Conservation (phyloP, 2,797 vertebrate genomes). For the Pteronotus mesoamericanus region DNA sequence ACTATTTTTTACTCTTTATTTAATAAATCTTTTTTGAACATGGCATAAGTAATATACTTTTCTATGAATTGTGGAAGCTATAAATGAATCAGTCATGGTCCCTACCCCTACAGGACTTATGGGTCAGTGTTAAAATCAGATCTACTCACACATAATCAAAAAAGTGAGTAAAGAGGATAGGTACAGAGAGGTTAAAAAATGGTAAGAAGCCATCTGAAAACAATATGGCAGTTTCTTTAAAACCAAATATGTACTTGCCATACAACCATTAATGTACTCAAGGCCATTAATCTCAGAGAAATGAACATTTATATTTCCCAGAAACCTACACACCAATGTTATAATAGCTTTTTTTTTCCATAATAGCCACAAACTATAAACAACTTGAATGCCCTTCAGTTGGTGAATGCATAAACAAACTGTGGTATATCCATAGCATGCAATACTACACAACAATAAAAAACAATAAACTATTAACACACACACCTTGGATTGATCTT, state of each 20-base stretch:
- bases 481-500: neutral
- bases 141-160: neutral
- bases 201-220: neutral
- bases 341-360: neutral
- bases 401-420: neutral
- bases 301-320: neutral
- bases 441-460: neutral
- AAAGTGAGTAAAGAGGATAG: neutral
- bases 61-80: neutral
- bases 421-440: neutral
- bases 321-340: neutral
- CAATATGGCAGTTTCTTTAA: neutral
- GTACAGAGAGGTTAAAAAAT: neutral
- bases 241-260: neutral
- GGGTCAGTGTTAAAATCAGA: neutral
- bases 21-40: neutral
- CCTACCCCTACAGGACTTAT: neutral
- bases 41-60: neutral
- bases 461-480: neutral
- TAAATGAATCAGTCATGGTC: neutral
- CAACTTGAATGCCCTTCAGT: neutral
- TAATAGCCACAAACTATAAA: neutral
- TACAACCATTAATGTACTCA: neutral
- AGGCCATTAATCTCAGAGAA: neutral
- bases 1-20: neutral